Conservation (phyloP, 2,113 vertebrate genomes). For the Saguinus midas region DNA sequence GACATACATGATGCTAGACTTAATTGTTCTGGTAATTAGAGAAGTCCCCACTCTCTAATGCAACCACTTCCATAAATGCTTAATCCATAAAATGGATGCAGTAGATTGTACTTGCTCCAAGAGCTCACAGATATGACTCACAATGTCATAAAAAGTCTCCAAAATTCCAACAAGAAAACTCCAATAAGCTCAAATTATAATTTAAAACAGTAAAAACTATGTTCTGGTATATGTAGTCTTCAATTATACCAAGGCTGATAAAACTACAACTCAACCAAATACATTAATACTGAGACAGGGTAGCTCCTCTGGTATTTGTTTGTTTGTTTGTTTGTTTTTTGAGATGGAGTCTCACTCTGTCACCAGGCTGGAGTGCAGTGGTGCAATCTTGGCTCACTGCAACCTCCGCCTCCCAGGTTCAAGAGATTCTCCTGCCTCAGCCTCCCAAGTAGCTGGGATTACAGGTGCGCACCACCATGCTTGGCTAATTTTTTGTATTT, state of each 20-base stretch:
- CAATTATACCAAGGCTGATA: slow-evolving; percentile 2
- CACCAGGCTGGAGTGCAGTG: too few species aligned
- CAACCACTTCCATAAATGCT: neutral
- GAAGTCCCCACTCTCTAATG: neutral
- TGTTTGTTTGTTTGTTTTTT: too few species aligned
- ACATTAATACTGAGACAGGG: neutral
- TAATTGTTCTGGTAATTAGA: neutral
- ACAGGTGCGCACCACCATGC: too few species aligned
- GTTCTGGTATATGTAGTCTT: neutral
- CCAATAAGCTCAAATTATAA: neutral
- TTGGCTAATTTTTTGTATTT: too few species aligned
- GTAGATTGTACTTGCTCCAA: neutral
- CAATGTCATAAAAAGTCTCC: neutral
- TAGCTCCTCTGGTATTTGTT: too few species aligned
- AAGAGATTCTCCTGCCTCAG: too few species aligned
- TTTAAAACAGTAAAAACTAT: neutral
- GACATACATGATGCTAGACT: neutral
- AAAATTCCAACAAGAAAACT: neutral
- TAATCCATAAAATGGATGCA: neutral
- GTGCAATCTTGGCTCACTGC: too few species aligned
- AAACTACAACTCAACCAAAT: neutral
- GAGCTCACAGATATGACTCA: neutral
- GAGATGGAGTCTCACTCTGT: too few species aligned
- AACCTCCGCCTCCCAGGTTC: too few species aligned
- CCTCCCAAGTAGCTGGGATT: too few species aligned